Evolutionary conservation across 2,113 vertebrate species (phyloP), one percentile per base, ranked within the genome.

Genomic region (Mesembrinibis cayennensis): DNA sequence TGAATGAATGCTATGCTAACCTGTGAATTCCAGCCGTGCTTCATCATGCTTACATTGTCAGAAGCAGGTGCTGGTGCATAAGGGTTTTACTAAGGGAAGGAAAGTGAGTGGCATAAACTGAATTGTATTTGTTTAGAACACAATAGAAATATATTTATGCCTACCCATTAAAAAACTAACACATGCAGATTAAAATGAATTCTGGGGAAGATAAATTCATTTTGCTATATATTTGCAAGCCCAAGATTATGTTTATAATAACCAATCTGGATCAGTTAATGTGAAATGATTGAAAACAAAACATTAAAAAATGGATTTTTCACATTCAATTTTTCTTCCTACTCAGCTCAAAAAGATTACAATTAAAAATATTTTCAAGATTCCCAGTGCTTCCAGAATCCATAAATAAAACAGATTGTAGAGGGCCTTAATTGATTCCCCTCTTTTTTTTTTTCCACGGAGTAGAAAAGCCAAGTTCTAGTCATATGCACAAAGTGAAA

Each of bases 1-100:
- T 91, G 84, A 95, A 92, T 86, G 85, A 94, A 87, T 91, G 87
- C 78, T 71, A 38, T 42, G 47, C 44, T 95, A 96, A 92, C 44
- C 53, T 96, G 92, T 85, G n/a, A 61, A 92, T 95, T 96, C 69
- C 93, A 67, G 84, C 10, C 3, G 6, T 82, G 34, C 47, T 91
- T 86, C 76, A 52, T 20, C 8, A 29, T 89, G 59, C 36, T 96
- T 90, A 49, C 34, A 30, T 29, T 93, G 93, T 97, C 73, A 97
- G 94, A 95, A 94, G 38, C 70, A 94, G 79, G 49, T 96, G 78
- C 74, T 91, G 74, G n/a, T 66, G 19, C 32, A 27, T 71, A 66
- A 71, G 56, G 47, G 65, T 93, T 92, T 87, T 82, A 76, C 23
- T 71, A 16, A 82, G 14, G 50, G 19, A 87, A 82, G 16, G 20